Percentiles rank a stretch among this genome's conserved stretches.
phyloP scores from a whole-genome alignment of 2,113 vertebrate genomes.

The Serinus canaria region DNA sequence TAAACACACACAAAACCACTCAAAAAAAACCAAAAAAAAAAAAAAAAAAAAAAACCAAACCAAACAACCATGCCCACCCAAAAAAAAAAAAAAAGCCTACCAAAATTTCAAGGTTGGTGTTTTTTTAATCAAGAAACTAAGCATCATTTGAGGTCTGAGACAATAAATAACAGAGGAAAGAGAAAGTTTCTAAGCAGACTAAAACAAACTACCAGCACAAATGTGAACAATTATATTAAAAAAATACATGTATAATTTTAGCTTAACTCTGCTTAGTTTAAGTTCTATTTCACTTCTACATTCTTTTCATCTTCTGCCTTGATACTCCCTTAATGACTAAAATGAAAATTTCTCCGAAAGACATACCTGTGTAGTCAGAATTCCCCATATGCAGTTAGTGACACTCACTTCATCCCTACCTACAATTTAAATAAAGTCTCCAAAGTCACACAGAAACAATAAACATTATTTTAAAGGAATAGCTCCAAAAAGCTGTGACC shows the following conservation, averaged over 20 bases:
- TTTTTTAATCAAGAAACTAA: neutral
- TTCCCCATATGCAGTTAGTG: neutral
- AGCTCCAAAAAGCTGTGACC: neutral
- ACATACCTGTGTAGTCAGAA: neutral
- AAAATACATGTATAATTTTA: neutral
- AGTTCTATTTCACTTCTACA: neutral
- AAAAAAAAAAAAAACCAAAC: too few species aligned
- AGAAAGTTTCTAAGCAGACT: neutral
- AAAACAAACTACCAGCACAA: neutral
- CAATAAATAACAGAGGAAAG: neutral
- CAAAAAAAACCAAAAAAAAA: neutral
- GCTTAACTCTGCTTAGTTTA: neutral
- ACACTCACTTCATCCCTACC: neutral
- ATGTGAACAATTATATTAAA: neutral
- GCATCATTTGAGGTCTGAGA: neutral
- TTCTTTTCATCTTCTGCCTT: neutral
- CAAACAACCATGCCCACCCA: accelerated
- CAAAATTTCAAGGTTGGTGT: accelerated
- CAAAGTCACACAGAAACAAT: neutral
- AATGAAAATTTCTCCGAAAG: neutral
- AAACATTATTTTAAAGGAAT: neutral
- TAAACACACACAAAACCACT: neutral
- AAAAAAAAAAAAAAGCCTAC: neutral
- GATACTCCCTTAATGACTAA: neutral
- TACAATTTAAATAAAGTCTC: neutral